Base-by-base conservation (phyloP, 1,140 invertebrate species). In the Triops cancriformis region DNA sequence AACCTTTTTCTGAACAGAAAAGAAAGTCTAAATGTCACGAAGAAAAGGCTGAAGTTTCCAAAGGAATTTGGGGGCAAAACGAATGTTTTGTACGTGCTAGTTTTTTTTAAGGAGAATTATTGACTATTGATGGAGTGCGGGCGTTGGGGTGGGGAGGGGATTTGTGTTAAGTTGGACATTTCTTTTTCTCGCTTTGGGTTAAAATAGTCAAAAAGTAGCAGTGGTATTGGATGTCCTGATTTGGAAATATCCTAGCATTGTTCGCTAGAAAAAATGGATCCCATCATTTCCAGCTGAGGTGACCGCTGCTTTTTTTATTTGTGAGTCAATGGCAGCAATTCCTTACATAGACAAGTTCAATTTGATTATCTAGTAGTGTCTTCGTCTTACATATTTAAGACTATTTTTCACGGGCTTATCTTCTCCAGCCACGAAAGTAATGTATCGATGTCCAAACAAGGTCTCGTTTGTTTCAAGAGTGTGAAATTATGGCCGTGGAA, bases 261-360 rank as follows among this genome's bases (percentile, higher is more conserved):
- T 64, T 64, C 14, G 18, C 51, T 64, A 23, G 18, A 64, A 23
- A n/a, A 64, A 64, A 64, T 23, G 51, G 51, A 64, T 3, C 14
- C 51, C 51, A n/a, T 64, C 23, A 64, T 64, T 64, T 64, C 51
- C 51, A 64, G 51, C 51, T 64, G 51, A 23, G 51, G 51, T 64
- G 51, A 64, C n/a, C 51, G 51, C 51, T 64, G 51, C 23, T 18
- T 64, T 64, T 45, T 64, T 64, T 23, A 64, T 64, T 23, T 64
- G 51, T 64, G 51, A 64, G 51, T 64, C 51, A 64, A 64, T 23
- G 51, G 18, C 23, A 14, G 51, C 14, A 18, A 64, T 18, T 23
- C 51, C 51, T 23, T 64, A 64, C 10, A 64, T 64, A 64, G 51
- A 23, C 51, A 64, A 64, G 51, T 64, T 64, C 51, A 64, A 64